Conservation (phyloP, 2,888 invertebrate species). For the Frankliniella fusca region DNA sequence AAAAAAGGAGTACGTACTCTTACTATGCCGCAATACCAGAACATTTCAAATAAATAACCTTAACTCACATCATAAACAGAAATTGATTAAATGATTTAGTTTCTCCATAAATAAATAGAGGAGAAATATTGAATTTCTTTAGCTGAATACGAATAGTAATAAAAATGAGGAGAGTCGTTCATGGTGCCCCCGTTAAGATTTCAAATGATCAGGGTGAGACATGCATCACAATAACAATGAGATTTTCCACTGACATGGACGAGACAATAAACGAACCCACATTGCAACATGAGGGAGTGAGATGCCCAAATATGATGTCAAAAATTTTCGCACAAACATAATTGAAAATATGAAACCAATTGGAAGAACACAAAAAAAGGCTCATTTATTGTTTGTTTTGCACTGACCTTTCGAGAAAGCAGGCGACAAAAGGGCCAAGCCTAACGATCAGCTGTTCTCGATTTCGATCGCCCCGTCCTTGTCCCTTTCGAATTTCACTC, state of each 20-base stretch:
- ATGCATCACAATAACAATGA: slow-evolving; percentile 15
- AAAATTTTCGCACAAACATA: too few relatives aligned
- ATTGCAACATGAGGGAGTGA: background rate
- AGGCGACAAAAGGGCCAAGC: background rate
- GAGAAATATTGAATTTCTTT: background rate
- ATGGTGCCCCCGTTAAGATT: background rate
- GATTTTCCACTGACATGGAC: background rate
- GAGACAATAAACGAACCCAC: background rate
- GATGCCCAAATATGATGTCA: background rate
- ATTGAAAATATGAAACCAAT: too few relatives aligned
- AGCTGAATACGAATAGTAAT: background rate
- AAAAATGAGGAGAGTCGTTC: background rate
- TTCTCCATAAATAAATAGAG: too few relatives aligned
- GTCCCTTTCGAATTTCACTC: background rate
- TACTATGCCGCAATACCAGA: background rate
- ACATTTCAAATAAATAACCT: background rate
- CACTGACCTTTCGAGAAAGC: slow-evolving; percentile 22
- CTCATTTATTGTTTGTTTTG: background rate
- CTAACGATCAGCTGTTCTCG: slow-evolving; percentile 22
- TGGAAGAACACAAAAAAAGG: background rate
- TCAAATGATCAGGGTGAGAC: background rate
- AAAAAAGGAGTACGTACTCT: background rate
- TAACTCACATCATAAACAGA: background rate
- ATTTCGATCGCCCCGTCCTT: slow-evolving; percentile 12
- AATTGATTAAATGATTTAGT: background rate